Percentiles rank a stretch among this genome's conserved stretches.
phyloP scores from a whole-genome alignment of 1,140 invertebrate genomes.

The Akabosia matsudoensis region DNA sequence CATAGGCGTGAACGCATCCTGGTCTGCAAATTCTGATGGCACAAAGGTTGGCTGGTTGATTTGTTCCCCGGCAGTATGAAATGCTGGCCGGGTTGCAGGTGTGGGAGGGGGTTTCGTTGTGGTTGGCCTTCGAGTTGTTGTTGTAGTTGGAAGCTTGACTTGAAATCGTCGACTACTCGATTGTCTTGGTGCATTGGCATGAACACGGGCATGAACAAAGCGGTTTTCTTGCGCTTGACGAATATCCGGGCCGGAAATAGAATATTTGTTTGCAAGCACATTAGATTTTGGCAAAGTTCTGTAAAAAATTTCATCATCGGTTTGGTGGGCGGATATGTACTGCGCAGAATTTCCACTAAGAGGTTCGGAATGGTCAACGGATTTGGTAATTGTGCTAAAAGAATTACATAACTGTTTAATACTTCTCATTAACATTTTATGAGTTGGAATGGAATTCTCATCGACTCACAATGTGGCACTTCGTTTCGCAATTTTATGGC shows the following conservation, averaged over 20 bases:
- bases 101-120: background rate
- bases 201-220: background rate
- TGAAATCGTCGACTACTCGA: background rate
- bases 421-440: background rate
- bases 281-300: background rate
- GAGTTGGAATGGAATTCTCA: too few relatives aligned
- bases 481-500: background rate
- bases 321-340: background rate
- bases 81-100: background rate
- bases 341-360: slow-evolving; percentile 48
- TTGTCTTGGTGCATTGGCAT: background rate
- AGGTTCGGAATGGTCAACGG: slow-evolving; percentile 24
- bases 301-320: slow-evolving; percentile 10
- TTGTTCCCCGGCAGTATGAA: slow-evolving; percentile 1
- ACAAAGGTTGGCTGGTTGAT: background rate
- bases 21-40: slow-evolving; percentile 26
- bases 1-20: slow-evolving; percentile 58
- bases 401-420: background rate
- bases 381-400: slow-evolving; percentile 33
- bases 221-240: background rate
- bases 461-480: slow-evolving; percentile 5
- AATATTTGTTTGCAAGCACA: background rate
- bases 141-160: background rate
- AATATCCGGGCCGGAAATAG: background rate
- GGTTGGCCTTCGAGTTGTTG: background rate